Base-by-base conservation (phyloP, 2,113 vertebrate genomes). In the Psammodynastes pulverulentus region DNA sequence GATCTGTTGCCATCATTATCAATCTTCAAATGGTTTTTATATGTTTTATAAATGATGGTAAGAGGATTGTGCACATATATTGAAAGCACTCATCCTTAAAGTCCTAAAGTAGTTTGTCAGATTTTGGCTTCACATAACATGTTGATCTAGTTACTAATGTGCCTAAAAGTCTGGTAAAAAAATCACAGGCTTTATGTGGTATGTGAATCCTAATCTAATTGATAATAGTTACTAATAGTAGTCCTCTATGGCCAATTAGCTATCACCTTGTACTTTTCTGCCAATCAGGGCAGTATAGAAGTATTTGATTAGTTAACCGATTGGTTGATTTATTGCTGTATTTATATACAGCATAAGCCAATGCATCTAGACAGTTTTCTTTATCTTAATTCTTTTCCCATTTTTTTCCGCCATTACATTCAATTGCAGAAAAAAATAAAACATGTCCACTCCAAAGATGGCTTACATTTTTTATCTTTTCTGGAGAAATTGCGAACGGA, bases 1-100 rank as follows among this genome's bases (percentile, higher is more conserved):
- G 95, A 46, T 95, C 94, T 94, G 92, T 94, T 94, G 94, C 95
- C 96, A 95, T 96, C 96, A 95, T 97, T 96, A 93, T 95, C 93
- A 93, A 84, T 72, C 91, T 94, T 92, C 87, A 89, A 96, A 92
- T 84, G 91, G 48, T 52, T 92, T 56, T 95, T 96, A 94, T 94
- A 93, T 24, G 13, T 26, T 9, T 85, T 46, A 13, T 6, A 48
- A 49, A 86, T 49, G 12, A n/a, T 67, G 62, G 62, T 34, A n/a
- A 67, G 62, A 23, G 29, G 62, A 34, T 67, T 67, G 12, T 67
- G 2, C 29, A 72, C 2, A 17, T 72, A 34, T n/a, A 72, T 1
- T 34, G 29, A n/a, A 34, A 72, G 29, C n/a, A 34, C 13, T 6
- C 5, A 72, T 34, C 62, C 62, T 13, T 34, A 72, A 72, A 72